Percentiles rank a stretch among this genome's conserved stretches.
Conservation (phyloP, 2,113 vertebrate genomes). For the Recurvirostra avosetta region DNA sequence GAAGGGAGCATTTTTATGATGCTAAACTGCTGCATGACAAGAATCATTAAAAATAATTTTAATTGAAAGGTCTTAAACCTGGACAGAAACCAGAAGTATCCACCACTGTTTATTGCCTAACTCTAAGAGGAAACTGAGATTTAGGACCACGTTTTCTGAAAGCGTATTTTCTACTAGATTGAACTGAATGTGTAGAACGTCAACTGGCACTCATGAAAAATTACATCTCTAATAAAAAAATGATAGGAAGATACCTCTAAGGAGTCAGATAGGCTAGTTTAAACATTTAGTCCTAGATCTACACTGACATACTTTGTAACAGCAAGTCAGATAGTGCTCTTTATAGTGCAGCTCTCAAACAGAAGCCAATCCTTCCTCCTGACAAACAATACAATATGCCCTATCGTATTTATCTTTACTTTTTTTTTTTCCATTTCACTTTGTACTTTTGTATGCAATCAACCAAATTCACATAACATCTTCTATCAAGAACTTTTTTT, state of each 20-base stretch:
- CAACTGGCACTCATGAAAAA: not conserved
- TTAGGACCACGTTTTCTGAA: not conserved
- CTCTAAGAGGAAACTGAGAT: not conserved
- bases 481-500: not conserved
- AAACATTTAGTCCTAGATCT: not conserved
- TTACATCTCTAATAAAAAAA: not conserved
- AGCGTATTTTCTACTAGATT: not conserved
- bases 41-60: not conserved
- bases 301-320: not conserved
- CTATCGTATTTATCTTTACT: not conserved
- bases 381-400: rapidly evolving
- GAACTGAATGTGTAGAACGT: not conserved
- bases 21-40: not conserved
- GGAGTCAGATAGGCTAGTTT: not conserved
- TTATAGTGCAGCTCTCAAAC: not conserved
- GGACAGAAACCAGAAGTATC: not conserved
- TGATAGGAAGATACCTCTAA: not conserved
- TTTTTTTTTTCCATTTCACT: not conserved
- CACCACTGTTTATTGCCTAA: not conserved
- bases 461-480: not conserved
- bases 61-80: not conserved
- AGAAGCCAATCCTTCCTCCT: not conserved
- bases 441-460: not conserved
- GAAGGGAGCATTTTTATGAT: not conserved
- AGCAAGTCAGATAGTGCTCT: not conserved